Percentiles rank a stretch among this genome's conserved stretches.
Conservation (phyloP, 2,113 vertebrate species). For the Strix uralensis region DNA sequence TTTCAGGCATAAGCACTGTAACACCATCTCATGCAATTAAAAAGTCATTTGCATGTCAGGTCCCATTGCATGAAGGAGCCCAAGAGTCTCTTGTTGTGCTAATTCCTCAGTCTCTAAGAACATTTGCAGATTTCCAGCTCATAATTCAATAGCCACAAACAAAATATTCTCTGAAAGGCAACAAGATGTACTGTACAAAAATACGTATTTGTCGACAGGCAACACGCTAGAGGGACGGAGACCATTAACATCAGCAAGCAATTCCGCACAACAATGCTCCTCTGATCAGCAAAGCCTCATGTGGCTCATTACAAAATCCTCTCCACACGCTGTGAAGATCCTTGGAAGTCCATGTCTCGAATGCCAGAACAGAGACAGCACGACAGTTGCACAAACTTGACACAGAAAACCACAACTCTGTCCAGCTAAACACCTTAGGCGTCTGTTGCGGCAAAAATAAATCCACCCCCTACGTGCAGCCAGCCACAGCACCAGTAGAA, state of each 20-base stretch:
- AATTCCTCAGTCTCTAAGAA: neutral
- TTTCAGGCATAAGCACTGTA: neutral
- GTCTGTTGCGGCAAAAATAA: neutral
- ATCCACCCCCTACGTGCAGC: neutral
- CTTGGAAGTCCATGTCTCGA: neutral
- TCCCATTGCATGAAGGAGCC: neutral
- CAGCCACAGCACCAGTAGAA: neutral
- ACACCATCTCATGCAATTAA: neutral
- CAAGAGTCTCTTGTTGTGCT: neutral
- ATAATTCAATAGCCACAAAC: neutral
- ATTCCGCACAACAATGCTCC: neutral
- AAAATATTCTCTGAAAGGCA: neutral
- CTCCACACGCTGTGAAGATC: rapidly evolving
- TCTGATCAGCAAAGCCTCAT: neutral
- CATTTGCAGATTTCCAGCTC: neutral
- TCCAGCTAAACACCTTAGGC: neutral
- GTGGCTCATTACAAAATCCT: neutral
- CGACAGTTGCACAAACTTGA: neutral
- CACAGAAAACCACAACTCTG: neutral
- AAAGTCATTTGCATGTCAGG: neutral
- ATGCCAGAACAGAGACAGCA: neutral
- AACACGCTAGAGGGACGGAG: neutral
- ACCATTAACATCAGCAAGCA: neutral
- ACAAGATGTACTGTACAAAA: neutral
- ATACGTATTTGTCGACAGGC: neutral